Evolutionary conservation across 1,140 invertebrate species (phyloP), one percentile per base, ranked within the genome.

Genomic region (Dendrolimus kikuchii): DNA sequence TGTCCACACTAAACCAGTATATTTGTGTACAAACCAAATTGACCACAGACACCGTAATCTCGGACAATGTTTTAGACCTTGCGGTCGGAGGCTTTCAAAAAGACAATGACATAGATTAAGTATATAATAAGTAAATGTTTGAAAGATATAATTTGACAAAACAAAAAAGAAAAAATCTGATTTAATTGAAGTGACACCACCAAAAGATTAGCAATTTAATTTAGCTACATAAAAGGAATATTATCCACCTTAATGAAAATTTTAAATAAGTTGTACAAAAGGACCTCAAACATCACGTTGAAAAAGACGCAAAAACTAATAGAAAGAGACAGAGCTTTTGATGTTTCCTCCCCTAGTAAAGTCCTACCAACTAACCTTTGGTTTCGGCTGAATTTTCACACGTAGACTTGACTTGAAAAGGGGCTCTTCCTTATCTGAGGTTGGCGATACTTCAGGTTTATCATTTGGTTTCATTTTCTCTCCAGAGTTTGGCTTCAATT

Each of bases 391-490:
- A 49, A 65, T 56, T 67, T 77, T 82, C 48, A 78, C 55, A 46
- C 81, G 83, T n/a, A 88, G 82, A 55, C 83, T 87, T 52, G 85
- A 87, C 68, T 87, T 85, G 77, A 71, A 87, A 54, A 88, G 76
- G 48, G 86, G 86, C 68, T 87, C 82, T 66, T 88, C 86, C 59
- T 80, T 83, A 47, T 86, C 71, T 9, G 74, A 65, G n/a, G 67
- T 49, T 37, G 70, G 71, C 36, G 73, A 62, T 5, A 52, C 10
- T 5, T 67, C 66, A 44, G 66, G 57, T 53, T 64, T 58, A n/a
- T 60, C 52, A 9, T 23, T 55, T 41, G 60, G 49, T 55, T 66
- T 56, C 23, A 47, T 36, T 57, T 76, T 74, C 51, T 73, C 72
- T 47, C 55, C 63, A 48, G 65, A 63, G 56, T 68, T 70, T 37